Evolutionary conservation across 2,797 vertebrate genomes (phyloP).

Genomic region (Buphagus erythrorhynchus): DNA sequence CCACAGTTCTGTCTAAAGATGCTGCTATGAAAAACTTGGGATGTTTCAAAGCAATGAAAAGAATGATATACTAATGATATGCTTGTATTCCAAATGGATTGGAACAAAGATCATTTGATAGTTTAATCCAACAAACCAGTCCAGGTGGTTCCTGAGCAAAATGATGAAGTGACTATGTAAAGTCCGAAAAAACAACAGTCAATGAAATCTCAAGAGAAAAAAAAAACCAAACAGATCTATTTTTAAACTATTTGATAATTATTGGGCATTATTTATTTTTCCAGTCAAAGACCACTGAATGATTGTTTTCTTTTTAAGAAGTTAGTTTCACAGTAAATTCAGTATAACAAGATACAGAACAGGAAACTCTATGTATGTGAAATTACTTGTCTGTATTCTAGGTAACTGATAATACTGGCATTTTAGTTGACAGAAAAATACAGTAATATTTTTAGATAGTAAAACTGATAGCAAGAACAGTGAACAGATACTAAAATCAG

Average conservation of each 20-base stretch:
- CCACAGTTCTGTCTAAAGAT: not conserved
- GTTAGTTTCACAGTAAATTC: not conserved
- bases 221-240: not conserved
- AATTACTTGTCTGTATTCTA: not conserved
- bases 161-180: not conserved
- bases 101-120: not conserved
- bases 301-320: not conserved
- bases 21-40: not conserved
- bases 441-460: not conserved
- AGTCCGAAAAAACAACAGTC: not conserved
- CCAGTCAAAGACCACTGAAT: not conserved
- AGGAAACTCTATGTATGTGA: not conserved
- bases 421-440: not conserved
- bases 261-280: not conserved
- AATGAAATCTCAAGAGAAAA: not conserved
- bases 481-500: not conserved
- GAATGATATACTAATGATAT: not conserved
- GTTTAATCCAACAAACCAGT: not conserved
- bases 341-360: not conserved
- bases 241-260: not conserved
- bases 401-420: not conserved
- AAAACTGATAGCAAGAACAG: not conserved
- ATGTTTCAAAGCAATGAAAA: conserved; percentile 14
- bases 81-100: not conserved
- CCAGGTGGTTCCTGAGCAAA: not conserved